phyloP scores from a whole-genome alignment of 2,888 invertebrate species.

The Clunio marinus region DNA sequence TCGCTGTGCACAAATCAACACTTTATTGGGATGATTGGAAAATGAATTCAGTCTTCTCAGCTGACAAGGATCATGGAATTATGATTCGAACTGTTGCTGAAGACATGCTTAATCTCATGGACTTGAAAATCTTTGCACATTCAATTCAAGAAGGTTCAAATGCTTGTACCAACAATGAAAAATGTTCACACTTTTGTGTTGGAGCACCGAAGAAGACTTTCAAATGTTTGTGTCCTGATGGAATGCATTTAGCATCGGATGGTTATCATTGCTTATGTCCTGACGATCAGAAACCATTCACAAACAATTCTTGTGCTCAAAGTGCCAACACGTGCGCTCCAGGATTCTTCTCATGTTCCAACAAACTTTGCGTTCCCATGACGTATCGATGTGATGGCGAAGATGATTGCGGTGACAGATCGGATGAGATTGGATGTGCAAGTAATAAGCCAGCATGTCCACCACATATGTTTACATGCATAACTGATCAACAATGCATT shows the following conservation, averaged over 20 bases:
- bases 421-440: constrained; percentile 57
- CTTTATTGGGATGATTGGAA: constrained; percentile 85
- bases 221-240: constrained; percentile 78
- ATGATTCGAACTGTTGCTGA: constrained; percentile 59
- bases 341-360: constrained; percentile 58
- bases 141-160: constrained; percentile 71
- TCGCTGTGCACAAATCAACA: constrained; percentile 70
- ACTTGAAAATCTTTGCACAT: constrained; percentile 75
- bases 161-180: constrained; percentile 58
- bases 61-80: constrained; percentile 71
- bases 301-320: constrained; percentile 67
- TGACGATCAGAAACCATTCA: constrained; percentile 59
- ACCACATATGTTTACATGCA: constrained; percentile 57
- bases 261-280: constrained; percentile 71
- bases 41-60: constrained; percentile 69
- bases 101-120: constrained; percentile 70
- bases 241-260: constrained; percentile 54
- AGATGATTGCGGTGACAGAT: constrained; percentile 63
- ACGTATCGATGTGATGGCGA: constrained; percentile 64
- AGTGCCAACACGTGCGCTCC: constrained; percentile 57
- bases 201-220: constrained; percentile 64
- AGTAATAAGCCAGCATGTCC: constrained; percentile 52
- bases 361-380: constrained; percentile 57
- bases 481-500: constrained; percentile 59
- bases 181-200: constrained; percentile 73